These are phyloP conservation scores for Formica selysi DNA, from an alignment of 1,140 invertebrate genomes.

Conservation along the genomic window DNA sequence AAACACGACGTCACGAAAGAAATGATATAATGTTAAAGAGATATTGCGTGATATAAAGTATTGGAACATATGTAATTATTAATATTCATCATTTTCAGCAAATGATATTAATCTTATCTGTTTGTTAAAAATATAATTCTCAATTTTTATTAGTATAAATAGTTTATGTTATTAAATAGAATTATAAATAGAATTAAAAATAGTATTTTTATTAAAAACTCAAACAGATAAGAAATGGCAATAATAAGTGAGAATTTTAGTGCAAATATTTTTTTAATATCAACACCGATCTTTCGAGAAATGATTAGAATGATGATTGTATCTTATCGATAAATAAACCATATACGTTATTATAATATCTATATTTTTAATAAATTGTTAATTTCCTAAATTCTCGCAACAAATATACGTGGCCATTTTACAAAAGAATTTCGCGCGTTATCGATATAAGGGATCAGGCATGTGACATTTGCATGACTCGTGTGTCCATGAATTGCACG, in stretches of 20 bases:
- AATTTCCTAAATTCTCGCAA: no score
- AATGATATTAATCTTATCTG: neutral
- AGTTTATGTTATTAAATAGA: neutral
- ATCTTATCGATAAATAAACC: slow-evolving; percentile 44
- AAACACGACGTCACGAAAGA: no score
- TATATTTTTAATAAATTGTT: no score
- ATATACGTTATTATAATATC: no score
- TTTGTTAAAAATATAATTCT: neutral
- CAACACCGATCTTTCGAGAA: no score
- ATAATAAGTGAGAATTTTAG: no score
- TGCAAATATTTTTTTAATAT: no score
- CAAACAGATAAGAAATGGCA: neutral
- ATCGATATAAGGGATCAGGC: neutral
- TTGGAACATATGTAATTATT: neutral
- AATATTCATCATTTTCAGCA: neutral
- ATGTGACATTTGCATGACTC: slow-evolving; percentile 15
- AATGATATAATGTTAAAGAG: neutral
- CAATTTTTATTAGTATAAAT: neutral
- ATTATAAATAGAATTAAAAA: neutral
- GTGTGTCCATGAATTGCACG: neutral
- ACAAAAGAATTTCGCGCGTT: neutral
- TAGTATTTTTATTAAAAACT: neutral
- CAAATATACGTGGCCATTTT: neutral
- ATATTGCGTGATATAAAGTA: neutral
- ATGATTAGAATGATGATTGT: slow-evolving; percentile 26